Conservation (phyloP, 1,140 invertebrate genomes). For the Micrasema longulum region DNA sequence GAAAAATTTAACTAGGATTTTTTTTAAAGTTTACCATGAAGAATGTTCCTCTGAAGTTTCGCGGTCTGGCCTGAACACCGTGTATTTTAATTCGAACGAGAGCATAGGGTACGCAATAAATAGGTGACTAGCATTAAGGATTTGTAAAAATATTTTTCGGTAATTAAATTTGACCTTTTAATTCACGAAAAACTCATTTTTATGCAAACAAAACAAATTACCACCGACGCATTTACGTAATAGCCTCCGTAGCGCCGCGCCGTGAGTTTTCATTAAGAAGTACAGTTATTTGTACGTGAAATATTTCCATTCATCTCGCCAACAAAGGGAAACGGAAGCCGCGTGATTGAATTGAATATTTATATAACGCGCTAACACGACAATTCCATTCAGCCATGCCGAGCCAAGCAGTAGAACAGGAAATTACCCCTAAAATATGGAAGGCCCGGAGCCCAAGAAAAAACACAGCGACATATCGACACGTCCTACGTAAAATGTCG, state of each 20-base stretch:
- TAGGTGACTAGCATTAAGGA: too few species aligned
- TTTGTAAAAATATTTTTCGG: too few species aligned
- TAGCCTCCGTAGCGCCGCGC: not conserved
- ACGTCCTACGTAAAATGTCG: too few species aligned
- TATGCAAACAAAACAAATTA: not conserved
- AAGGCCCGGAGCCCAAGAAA: slow-evolving; percentile 13
- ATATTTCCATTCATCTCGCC: slow-evolving; percentile 28
- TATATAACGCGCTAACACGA: slow-evolving; percentile 32
- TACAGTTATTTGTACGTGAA: slow-evolving; percentile 35
- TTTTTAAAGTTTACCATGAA: too few species aligned
- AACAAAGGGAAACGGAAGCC: slow-evolving; percentile 39
- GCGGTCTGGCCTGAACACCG: too few species aligned
- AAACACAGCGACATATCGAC: slow-evolving; percentile 35
- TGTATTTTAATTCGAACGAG: too few species aligned
- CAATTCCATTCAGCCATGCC: slow-evolving; percentile 22
- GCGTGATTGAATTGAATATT: slow-evolving; percentile 44
- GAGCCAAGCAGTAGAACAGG: slow-evolving; percentile 10
- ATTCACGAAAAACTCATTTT: not conserved
- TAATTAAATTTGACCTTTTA: not conserved
- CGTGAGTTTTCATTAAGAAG: slow-evolving; percentile 30
- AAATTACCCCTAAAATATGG: slow-evolving; percentile 41
- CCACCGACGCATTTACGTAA: not conserved
- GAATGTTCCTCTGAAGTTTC: too few species aligned
- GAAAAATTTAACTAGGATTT: too few species aligned
- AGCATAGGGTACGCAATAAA: too few species aligned